Evolutionary conservation across 2,797 vertebrate genomes (phyloP).

Genomic region (Allobates femoralis): DNA sequence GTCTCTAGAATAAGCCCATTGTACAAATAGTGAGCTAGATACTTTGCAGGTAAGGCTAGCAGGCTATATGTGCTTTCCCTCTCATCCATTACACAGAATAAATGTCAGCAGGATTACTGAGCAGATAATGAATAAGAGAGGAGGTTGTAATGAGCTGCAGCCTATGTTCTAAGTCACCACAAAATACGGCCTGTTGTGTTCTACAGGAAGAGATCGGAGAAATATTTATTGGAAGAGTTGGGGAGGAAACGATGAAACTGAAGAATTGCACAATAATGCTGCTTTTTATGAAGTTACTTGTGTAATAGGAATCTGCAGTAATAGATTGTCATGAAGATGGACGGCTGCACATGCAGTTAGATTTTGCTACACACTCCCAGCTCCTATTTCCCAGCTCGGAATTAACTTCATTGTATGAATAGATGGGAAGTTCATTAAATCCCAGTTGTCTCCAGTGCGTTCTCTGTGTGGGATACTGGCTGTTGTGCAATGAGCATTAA

Average conservation of each 20-base stretch:
- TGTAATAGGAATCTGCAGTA: constrained; percentile 47
- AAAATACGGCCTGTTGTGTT: constrained; percentile 33
- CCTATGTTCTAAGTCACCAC: constrained; percentile 27
- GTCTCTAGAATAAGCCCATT: not conserved
- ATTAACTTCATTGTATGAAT: constrained; percentile 39
- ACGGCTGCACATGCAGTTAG: constrained; percentile 39
- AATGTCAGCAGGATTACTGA: constrained; percentile 54
- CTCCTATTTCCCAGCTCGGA: constrained; percentile 30
- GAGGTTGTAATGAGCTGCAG: constrained; percentile 16
- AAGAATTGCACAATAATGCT: constrained; percentile 48
- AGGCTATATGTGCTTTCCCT: constrained; percentile 9
- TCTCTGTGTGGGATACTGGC: constrained; percentile 47
- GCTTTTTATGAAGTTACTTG: constrained; percentile 55
- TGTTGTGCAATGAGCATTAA: constrained; percentile 35
- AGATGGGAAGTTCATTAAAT: constrained; percentile 43
- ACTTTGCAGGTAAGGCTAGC: constrained; percentile 2
- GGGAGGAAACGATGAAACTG: constrained; percentile 58
- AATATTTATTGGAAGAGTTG: constrained; percentile 43
- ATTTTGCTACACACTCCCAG: constrained; percentile 61
- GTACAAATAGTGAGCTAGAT: not conserved
- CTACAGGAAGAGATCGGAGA: constrained; percentile 38
- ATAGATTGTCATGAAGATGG: constrained; percentile 59
- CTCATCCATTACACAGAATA: constrained; percentile 51
- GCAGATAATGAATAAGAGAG: constrained; percentile 35
- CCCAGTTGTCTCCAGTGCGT: constrained; percentile 27